Percentiles rank a stretch among this genome's conserved stretches.
phyloP scores from a whole-genome alignment of 2,797 vertebrate genomes.

The Cryptoprocta ferox region DNA sequence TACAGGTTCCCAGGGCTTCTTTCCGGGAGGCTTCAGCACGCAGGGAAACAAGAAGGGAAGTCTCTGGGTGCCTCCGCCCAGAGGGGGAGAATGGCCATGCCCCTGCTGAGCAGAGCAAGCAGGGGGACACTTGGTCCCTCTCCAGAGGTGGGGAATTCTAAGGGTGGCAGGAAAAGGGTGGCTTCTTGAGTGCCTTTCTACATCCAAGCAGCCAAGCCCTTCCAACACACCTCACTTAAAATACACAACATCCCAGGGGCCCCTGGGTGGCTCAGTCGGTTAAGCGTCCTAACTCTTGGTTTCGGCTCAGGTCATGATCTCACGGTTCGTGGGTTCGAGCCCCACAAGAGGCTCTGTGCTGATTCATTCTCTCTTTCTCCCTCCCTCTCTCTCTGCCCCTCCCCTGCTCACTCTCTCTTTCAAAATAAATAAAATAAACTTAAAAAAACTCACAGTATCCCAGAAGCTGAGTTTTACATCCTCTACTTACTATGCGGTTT shows the following conservation, averaged over 20 bases:
- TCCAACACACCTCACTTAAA: not conserved
- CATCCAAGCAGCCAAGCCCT: not conserved
- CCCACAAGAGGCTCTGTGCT: too few relatives aligned
- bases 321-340: too few relatives aligned
- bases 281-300: too few relatives aligned
- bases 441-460: not conserved
- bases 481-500: not conserved
- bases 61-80: not conserved
- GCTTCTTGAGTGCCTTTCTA: not conserved
- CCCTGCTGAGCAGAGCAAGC: not conserved
- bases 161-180: not conserved
- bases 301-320: too few relatives aligned
- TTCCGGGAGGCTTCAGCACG: not conserved
- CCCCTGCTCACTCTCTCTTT: too few relatives aligned
- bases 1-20: constrained; percentile 28
- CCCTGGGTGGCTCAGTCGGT: too few relatives aligned
- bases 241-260: not conserved
- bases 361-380: too few relatives aligned
- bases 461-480: not conserved
- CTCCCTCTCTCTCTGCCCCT: too few relatives aligned
- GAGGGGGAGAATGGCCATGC: not conserved
- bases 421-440: too few relatives aligned
- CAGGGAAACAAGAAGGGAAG: not conserved
- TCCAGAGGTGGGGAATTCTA: not conserved
- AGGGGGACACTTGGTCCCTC: not conserved